Evolutionary conservation across 2,888 invertebrate genomes (phyloP), one percentile per base, ranked within the genome.

Genomic region (Diplolepis rosae): DNA sequence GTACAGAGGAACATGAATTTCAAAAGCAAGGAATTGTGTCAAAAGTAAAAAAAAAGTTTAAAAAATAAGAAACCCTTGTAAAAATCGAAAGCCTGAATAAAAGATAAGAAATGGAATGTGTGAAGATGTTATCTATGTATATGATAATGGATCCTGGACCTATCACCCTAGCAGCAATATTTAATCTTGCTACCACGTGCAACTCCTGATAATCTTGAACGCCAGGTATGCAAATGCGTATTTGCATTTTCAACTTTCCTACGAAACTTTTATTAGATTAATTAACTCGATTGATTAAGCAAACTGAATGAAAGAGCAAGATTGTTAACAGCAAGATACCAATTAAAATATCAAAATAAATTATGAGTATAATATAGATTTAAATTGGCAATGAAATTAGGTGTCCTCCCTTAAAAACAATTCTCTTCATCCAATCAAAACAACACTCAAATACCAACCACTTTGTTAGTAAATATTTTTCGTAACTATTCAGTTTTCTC

Each of bases 201-300:
- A 27, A 24, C 28, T 22, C 24, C 35, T 32, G 32, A 27, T 56
- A 66, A 66, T 65, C 50, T 50, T 52, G 35, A 15, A 51, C 24
- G 39, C 65, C 65, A 45, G 42, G 48, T 69, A 69, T 65, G 69
- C 51, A 32, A 69, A 69, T 50, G 65, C 50, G 45, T 54, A 70
- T 66, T 65, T 52, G 54, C 69, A 52, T 65, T 65, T 42, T 51
- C 52, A 22, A 30, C 56, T 70, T 70, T 70, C 45, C 56, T 51
- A 66, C 30, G 52, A 70, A 70, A 70, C 54, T 70, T 66, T 66
- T 45, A 66, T 61, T 27, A 39, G 61, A 61, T 61, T n/a, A 61
- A 61, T 15, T 35, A 42, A 24, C 13, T 22, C 39, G 61, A 61
- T 61, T 42, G 39, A 27, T 0, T n/a, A 35, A 39, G 39, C 11